Conservation (phyloP, 2,797 vertebrate species). For the Caiman crocodilus region DNA sequence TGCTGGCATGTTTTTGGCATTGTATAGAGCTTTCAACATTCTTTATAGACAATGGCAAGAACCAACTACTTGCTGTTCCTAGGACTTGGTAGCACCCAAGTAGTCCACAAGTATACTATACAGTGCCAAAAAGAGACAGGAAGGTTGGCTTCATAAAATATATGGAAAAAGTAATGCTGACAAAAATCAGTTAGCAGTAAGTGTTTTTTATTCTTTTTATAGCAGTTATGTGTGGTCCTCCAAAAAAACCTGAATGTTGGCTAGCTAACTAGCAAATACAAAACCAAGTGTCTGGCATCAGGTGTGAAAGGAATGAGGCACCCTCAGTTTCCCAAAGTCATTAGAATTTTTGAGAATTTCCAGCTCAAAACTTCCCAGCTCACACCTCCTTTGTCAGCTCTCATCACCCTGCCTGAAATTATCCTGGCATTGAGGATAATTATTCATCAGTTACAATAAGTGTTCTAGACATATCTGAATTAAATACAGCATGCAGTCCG, state of each 20-base stretch:
- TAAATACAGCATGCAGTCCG: rapidly evolving
- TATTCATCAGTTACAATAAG: constrained; percentile 58
- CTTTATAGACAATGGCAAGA: background rate
- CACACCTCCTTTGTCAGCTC: constrained; percentile 73
- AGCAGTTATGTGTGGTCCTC: constrained; percentile 64
- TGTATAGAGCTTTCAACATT: background rate
- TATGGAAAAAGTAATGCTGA: constrained; percentile 48
- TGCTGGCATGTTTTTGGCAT: background rate
- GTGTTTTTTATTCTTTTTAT: constrained; percentile 20
- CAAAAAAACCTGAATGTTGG: background rate
- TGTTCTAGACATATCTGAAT: constrained; percentile 24
- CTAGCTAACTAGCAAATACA: constrained; percentile 39
- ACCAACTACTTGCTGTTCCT: background rate
- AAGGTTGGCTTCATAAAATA: constrained; percentile 15
- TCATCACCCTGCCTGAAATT: constrained; percentile 55
- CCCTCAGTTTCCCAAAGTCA: constrained; percentile 9
- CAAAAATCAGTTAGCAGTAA: constrained; percentile 23
- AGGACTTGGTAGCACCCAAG: background rate
- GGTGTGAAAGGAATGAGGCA: constrained; percentile 61
- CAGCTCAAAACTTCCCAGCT: constrained; percentile 60
- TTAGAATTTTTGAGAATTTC: constrained; percentile 61
- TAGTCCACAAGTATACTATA: background rate
- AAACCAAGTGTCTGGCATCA: constrained; percentile 56
- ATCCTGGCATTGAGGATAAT: constrained; percentile 59
- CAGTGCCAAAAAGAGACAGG: background rate